Percentiles rank a stretch among this genome's conserved stretches.
Conservation (phyloP, 30 jellyfish, hydroid and myxozoan genomes). For the Rhopilema esculentum region DNA sequence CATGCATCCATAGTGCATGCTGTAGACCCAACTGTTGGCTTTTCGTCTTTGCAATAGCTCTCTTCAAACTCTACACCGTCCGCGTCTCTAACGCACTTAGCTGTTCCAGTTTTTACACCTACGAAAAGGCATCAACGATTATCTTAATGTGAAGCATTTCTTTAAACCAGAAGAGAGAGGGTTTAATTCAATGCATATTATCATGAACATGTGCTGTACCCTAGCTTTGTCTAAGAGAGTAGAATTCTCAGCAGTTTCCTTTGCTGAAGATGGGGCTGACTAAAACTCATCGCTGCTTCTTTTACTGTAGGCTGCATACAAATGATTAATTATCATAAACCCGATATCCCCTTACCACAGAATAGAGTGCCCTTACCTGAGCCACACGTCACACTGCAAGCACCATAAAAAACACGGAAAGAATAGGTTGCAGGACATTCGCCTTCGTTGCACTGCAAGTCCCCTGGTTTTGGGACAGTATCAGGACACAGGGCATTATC, state of each 20-base stretch:
- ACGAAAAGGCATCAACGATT: too few species aligned
- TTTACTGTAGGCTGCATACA: neutral
- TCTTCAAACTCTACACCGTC: neutral
- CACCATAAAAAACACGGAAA: slow-evolving; percentile 30
- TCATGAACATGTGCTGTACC: too few species aligned
- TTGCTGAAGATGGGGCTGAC: too few species aligned
- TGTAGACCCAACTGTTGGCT: neutral
- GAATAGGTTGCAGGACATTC: slow-evolving; percentile 64
- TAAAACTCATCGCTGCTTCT: too few species aligned
- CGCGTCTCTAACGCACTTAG: neutral
- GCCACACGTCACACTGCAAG: slow-evolving; percentile 77
- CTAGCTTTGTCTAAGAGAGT: too few species aligned
- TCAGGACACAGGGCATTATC: slow-evolving; percentile 28
- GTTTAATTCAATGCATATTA: too few species aligned
- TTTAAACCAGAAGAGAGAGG: too few species aligned
- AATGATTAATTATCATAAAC: too few species aligned
- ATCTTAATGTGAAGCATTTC: too few species aligned
- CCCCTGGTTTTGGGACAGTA: slow-evolving; percentile 11
- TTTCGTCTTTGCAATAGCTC: neutral
- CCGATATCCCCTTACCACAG: too few species aligned
- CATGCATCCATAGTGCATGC: neutral
- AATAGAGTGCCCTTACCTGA: slow-evolving; percentile 34
- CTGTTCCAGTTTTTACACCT: slow-evolving; percentile 1
- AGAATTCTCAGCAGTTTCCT: too few species aligned
- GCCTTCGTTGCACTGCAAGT: slow-evolving; percentile 53